Conservation (phyloP, 2,113 vertebrate genomes). For the Promerops cafer region DNA sequence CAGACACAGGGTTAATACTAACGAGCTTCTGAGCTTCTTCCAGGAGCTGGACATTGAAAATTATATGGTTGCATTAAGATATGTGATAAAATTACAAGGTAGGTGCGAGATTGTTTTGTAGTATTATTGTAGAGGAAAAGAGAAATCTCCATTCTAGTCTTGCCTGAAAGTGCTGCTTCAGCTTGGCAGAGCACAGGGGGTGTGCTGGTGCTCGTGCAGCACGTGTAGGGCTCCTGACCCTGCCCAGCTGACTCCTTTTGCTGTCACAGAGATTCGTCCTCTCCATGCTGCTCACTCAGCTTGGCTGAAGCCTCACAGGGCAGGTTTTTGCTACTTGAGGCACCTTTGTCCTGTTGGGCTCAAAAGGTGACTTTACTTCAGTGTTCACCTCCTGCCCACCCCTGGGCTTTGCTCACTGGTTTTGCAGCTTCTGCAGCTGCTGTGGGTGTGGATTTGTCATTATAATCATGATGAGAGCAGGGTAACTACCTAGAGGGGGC, state of each 20-base stretch:
- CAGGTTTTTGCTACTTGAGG: background rate
- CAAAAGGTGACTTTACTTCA: background rate
- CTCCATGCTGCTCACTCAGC: background rate
- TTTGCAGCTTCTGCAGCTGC: background rate
- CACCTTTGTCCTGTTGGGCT: background rate
- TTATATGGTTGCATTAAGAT: background rate
- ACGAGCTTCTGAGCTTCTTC: background rate
- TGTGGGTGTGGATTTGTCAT: background rate
- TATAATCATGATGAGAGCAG: background rate
- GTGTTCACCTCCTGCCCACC: background rate
- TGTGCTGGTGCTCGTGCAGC: background rate
- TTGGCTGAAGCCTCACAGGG: background rate
- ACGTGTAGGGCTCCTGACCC: fast-evolving
- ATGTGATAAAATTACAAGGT: background rate
- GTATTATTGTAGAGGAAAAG: background rate
- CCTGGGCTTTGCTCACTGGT: background rate
- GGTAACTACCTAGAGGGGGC: background rate
- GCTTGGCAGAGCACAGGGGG: background rate
- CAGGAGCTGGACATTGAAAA: background rate
- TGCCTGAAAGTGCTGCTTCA: background rate
- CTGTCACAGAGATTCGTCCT: background rate
- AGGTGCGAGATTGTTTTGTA: background rate
- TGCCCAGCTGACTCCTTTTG: background rate
- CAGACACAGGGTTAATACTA: background rate
- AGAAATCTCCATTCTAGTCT: background rate